Base-by-base conservation (phyloP, 2,888 invertebrate genomes). In the Schrankia costaestrigalis region DNA sequence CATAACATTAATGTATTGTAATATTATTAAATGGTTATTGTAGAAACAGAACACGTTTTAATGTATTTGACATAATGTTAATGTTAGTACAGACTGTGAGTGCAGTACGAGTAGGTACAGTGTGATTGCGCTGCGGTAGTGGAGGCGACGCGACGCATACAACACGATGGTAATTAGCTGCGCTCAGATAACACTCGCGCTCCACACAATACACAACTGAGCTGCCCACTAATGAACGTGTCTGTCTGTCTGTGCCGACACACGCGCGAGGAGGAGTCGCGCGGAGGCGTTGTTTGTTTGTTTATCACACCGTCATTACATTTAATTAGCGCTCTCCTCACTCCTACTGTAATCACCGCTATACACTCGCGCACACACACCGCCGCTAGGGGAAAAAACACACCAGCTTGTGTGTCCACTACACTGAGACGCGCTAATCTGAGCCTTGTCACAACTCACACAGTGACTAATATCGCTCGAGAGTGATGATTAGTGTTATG, bases 261-360 rank as follows among this genome's bases (percentile, higher is more conserved):
- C n/a, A n/a, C n/a, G n/a, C n/a, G n/a, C n/a, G n/a, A n/a, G n/a
- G n/a, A n/a, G n/a, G n/a, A n/a, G n/a, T n/a, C n/a, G n/a, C n/a
- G 26, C 26, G 29, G 15, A 38, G 26, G 29, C 31, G 30, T 38
- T 47, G 59, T 63, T 54, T 68, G 77, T 74, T 71, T 71, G 74
- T 75, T 70, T 66, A 63, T 64, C 62, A 63, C 55, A 55, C 39
- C 59, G 73, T 78, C 78, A 78, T 71, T 57, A 53, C 51, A 44
- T 68, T 68, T 79, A 76, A 78, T 78, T 71, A 78, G 71, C 41
- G 46, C 46, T 41, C 40, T 45, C 48, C 34, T 33, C 46, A 35
- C 48, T 31, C 37, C 38, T 30, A 46, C 49, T 29, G 5, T 40
- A 45, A 48, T 47, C 44, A 55, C 41, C 38, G 29, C 35, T 25